Base-by-base conservation (phyloP, 1,140 invertebrate species). In the Teleopsis dalmanni region DNA sequence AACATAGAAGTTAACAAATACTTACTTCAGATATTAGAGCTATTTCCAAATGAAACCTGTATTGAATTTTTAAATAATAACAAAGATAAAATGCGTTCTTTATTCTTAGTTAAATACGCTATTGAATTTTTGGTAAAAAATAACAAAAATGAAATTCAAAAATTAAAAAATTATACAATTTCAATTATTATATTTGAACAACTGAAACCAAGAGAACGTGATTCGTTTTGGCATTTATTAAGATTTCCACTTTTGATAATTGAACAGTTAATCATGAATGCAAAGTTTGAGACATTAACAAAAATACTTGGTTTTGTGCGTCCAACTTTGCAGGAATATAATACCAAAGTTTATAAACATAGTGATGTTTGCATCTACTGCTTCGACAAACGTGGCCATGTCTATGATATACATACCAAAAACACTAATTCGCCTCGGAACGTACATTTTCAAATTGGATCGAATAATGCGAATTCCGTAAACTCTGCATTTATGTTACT, bases 261-360 rank as follows among this genome's bases (percentile, higher is more conserved):
- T 4, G 85, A 88, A 54, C 81, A 85, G 56, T 70, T 86, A 36
- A 57, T 88, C 2, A 87, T 88, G 84, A 86, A 87, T 56, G 81
- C 78, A 1, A 83, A 81, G 61, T 74, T 87, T 34, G 83, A 86
- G 57, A 74, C 75, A 50, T 62, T 87, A 6, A 70, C 76, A 2
- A 75, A 73, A 27, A 77, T 85, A 6, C 37, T 82, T 16, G 59
- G 61, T 8, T 53, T 57, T 4, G 54, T 76, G 2, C 75, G 26
- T 1, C 22, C 19, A 3, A 45, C 50, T n/a, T 27, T 69, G 10
- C 40, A 50, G 10, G 48, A 44, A 13, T 35, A 56, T 19, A 52
- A 54, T 14, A 55, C 52, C 10, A 2, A 53, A 60, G 54, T 57
- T 63, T n/a, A n/a, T n/a, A n/a, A n/a, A n/a, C n/a, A n/a, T n/a